A percentile compares a stretch with the other conserved stretches of the same genome.
Conservation (phyloP, 2,797 vertebrate genomes). For the Anabas testudineus region DNA sequence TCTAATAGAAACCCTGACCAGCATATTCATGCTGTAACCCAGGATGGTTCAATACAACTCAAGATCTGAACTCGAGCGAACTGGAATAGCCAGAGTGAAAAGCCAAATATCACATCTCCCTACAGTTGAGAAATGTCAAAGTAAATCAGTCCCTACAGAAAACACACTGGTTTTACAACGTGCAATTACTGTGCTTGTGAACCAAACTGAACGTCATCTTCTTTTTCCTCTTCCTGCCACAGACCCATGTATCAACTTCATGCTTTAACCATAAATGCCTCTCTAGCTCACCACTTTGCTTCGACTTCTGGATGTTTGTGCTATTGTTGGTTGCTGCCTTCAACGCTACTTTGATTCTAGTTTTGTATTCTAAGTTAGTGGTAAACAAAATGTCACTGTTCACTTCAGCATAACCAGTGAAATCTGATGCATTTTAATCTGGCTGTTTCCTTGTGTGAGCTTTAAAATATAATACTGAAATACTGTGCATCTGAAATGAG, state of each 20-base stretch:
- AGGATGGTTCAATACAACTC: background rate
- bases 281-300: conserved; percentile 39
- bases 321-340: conserved; percentile 20
- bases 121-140: conserved; percentile 21
- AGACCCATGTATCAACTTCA: conserved; percentile 45
- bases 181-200: conserved; percentile 55
- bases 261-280: conserved; percentile 59
- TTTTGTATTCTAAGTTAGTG: background rate
- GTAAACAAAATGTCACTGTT: background rate
- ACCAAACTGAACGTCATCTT: conserved; percentile 46
- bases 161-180: conserved; percentile 37
- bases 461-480: too few relatives aligned
- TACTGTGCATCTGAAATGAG: background rate
- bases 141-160: conserved; percentile 29
- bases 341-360: conserved; percentile 4
- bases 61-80: background rate
- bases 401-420: background rate
- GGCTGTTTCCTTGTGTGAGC: background rate
- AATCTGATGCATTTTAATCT: background rate
- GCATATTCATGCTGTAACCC: background rate
- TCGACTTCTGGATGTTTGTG: conserved; percentile 42
- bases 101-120: background rate
- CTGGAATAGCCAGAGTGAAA: conserved; percentile 5
- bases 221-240: conserved; percentile 31
- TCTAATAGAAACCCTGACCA: background rate